phyloP scores from a whole-genome alignment of 2,797 vertebrate species.

The Lindbergichthys nudifrons region DNA sequence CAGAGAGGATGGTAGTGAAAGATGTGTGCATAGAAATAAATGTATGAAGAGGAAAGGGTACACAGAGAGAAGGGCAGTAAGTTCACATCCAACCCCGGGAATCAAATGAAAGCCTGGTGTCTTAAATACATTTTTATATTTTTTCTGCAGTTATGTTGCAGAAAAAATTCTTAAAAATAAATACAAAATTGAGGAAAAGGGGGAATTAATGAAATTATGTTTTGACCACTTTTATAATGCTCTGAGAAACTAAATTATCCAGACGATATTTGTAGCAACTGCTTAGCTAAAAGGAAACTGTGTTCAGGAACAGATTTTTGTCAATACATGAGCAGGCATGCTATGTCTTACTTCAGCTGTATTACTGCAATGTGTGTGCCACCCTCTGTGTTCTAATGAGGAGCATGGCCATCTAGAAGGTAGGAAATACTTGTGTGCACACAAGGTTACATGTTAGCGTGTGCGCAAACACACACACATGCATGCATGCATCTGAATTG shows the following conservation, averaged over 20 bases:
- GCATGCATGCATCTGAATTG: conserved; percentile 32
- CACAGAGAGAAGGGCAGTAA: neutral
- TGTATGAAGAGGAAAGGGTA: neutral
- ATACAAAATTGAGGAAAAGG: conserved; percentile 8
- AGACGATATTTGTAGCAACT: neutral
- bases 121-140: neutral
- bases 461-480: conserved; percentile 35
- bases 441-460: conserved; percentile 27
- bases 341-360: conserved; percentile 12
- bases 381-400: conserved; percentile 70
- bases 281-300: neutral
- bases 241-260: conserved; percentile 1
- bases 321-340: neutral
- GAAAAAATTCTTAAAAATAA: neutral
- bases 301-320: neutral
- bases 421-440: conserved; percentile 47
- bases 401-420: conserved; percentile 56
- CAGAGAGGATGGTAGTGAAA: conserved; percentile 22
- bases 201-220: neutral
- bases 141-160: conserved; percentile 7
- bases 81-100: conserved; percentile 11
- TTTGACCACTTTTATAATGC: neutral
- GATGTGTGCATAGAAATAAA: conserved; percentile 16
- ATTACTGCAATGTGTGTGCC: conserved; percentile 49
- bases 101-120: neutral